phyloP scores from a whole-genome alignment of 2,113 vertebrate species.

The Eurypyga helias region DNA sequence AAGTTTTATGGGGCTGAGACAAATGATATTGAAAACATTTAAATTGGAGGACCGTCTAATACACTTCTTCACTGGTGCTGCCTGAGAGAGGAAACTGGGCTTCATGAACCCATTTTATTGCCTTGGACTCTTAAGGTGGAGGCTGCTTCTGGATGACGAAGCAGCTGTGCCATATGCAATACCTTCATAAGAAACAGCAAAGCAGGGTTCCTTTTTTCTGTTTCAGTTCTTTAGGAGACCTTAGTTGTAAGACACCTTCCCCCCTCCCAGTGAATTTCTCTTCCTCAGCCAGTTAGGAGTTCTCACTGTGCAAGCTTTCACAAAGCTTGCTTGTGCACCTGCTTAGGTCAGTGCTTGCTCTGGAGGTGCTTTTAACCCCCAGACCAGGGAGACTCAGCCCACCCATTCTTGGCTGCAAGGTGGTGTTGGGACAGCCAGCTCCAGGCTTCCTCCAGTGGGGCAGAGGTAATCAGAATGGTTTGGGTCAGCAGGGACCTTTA shows the following conservation, averaged over 20 bases:
- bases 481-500: too few relatives aligned
- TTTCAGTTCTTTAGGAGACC: too few relatives aligned
- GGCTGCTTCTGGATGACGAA: not conserved
- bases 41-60: not conserved
- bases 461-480: too few relatives aligned
- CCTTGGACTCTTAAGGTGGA: not conserved
- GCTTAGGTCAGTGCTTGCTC: fast-evolving
- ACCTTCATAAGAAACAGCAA: not conserved
- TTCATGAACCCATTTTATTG: not conserved
- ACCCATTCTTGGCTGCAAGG: not conserved
- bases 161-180: not conserved
- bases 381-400: not conserved
- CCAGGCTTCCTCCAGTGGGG: not conserved
- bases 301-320: not conserved
- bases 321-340: not conserved
- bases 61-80: not conserved
- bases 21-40: not conserved
- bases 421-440: not conserved
- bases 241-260: not conserved
- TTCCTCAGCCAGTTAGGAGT: not conserved
- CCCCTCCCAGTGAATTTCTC: not conserved
- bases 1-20: not conserved
- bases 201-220: not conserved
- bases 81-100: not conserved
- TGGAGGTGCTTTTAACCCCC: not conserved